Conservation (phyloP, 2,888 invertebrate genomes). For the Trichogramma evanescens region DNA sequence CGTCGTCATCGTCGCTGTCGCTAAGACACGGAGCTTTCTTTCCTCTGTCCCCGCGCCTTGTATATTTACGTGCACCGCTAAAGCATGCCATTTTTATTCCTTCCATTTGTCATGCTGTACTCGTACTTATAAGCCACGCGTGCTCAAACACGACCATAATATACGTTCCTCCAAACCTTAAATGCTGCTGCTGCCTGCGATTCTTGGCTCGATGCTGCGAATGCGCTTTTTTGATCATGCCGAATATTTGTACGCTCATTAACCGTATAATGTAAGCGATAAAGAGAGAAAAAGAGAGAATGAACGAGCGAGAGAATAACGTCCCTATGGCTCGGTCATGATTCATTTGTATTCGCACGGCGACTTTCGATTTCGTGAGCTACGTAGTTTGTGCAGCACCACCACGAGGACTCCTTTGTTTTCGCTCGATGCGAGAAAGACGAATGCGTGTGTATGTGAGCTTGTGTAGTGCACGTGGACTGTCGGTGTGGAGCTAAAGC, state of each 20-base stretch:
- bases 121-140: constrained; percentile 5
- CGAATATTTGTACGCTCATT: background rate
- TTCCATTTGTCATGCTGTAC: constrained; percentile 15
- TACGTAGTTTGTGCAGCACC: too few species aligned
- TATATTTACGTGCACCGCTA: background rate
- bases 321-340: background rate
- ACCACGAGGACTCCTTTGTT: too few species aligned
- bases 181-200: background rate
- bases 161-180: background rate
- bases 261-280: background rate
- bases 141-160: background rate
- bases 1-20: background rate
- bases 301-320: background rate
- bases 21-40: background rate
- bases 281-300: constrained; percentile 9
- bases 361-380: too few species aligned
- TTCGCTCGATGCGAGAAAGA: too few species aligned
- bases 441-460: too few species aligned
- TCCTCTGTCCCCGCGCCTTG: background rate
- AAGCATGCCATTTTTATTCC: background rate
- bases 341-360: too few species aligned
- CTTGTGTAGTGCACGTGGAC: too few species aligned
- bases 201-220: background rate
- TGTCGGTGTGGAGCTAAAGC: too few species aligned
- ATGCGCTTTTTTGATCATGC: constrained; percentile 1